Evolutionary conservation across 2,113 vertebrate genomes (phyloP), one percentile per base, ranked within the genome.

Genomic region (Pseudorasbora parva): DNA sequence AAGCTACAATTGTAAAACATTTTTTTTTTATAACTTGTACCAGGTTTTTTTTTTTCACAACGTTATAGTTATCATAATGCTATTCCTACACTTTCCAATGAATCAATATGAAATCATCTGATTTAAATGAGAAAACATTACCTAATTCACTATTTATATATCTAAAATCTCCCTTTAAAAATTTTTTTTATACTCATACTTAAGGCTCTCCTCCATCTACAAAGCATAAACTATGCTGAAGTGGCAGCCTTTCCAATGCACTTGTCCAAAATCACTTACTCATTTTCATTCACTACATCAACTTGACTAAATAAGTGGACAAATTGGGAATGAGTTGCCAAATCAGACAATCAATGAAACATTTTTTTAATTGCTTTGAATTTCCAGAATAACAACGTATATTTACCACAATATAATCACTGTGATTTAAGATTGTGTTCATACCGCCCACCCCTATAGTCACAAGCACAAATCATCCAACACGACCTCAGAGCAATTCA

Each of bases 401-500:
- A n/a, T n/a, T n/a, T n/a, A n/a, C n/a, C n/a, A n/a, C 2, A 41
- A 43, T 15, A 47, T 23, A 8, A 47, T 25, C 43, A 14, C 12
- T 2, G 4, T 23, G 21, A 25, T n/a, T n/a, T 2, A 60, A 23
- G 4, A 57, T 25, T 25, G 49, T 75, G 25, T 12, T 59, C 69
- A 47, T 74, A 37, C 43, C 23, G 5, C 45, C 72, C 27, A 49
- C 14, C 72, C 57, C 41, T 68, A n/a, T 10, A 45, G 15, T 81
- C 49, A 37, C 37, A 62, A 78, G 17, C 66, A 79, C 27, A 87
- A 78, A 69, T 23, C 8, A 84, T 86, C 43, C 27, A 43, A 57
- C 68, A 80, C 15, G 1, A 51, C 43, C 12, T 45, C 41, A 83
- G 15, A 77, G n/a, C 21, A 69, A 47, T 68, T 56, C n/a, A 83